Base-by-base conservation (phyloP, 2,797 vertebrate genomes). In the Crocidura indochinensis region DNA sequence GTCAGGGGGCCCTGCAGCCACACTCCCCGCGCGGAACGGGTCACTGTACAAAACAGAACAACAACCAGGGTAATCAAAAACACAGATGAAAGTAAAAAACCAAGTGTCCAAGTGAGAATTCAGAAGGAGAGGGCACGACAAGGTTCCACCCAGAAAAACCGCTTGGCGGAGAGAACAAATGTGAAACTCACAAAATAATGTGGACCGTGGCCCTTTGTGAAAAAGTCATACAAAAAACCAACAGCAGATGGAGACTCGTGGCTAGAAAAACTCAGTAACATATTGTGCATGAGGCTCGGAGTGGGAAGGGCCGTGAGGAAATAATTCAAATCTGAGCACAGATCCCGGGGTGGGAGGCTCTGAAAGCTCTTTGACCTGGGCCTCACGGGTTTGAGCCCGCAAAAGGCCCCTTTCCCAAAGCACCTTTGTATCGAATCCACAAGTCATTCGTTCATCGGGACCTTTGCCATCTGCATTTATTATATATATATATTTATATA, bases 211-310 rank as follows among this genome's bases (percentile, higher is more conserved):
- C 84, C 95, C 76, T 88, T 64, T 53, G 74, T 96, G 96, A 97
- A 98, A 97, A 95, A 97, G 93, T 81, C 51, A 96, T 97, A 97
- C 94, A 97, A 98, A 98, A 98, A 97, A 98, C 97, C 95, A 97
- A 97, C 95, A 97, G 96, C 95, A 97, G 97, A 97, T 97, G 96
- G 95, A 94, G 95, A 92, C 60, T 92, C 96, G 97, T 97, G 95
- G 95, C 96, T 97, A 97, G 96, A 98, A 97, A 98, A 98, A 97
- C 92, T 97, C 92, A 93, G 79, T 69, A 87, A 91, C 88, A 76
- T 90, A 79, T 8, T 92, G 94, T 87, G 95, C 91, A 79, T 51
- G 82, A 82, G 69, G 20, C 19, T 38, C 38, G 38, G 38, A 38
- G 38, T 38, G 38, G 38, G 38, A 38, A 38, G 38, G 38, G 38